Conservation (phyloP, 30 jellyfish, hydroid and myxozoan genomes). For the Phacellophora camtschatica region DNA sequence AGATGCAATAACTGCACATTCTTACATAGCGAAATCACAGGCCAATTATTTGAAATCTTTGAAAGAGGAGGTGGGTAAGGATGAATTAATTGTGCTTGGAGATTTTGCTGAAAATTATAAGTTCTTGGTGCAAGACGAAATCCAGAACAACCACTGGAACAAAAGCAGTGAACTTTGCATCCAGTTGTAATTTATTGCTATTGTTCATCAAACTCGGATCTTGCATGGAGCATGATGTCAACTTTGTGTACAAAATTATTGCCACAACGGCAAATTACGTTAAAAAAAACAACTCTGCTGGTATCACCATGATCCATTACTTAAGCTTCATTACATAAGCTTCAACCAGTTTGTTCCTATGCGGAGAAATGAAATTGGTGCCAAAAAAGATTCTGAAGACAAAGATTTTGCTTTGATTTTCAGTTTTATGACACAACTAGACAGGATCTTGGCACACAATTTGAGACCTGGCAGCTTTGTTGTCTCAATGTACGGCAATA, state of each 20-base stretch:
- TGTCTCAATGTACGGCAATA: too few species aligned
- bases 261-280: background rate
- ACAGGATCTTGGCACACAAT: too few species aligned
- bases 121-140: background rate
- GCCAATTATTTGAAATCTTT: background rate
- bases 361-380: too few species aligned
- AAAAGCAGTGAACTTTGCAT: background rate
- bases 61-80: background rate
- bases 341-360: too few species aligned
- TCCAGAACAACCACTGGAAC: too few species aligned
- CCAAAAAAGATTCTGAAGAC: too few species aligned
- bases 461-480: too few species aligned
- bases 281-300: background rate
- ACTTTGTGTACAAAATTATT: background rate
- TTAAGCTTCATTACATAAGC: too few species aligned
- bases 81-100: background rate
- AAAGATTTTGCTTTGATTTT: too few species aligned
- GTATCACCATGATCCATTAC: background rate
- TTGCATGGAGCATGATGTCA: slow-evolving; percentile 15
- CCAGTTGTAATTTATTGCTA: background rate
- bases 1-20: too few species aligned
- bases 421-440: too few species aligned
- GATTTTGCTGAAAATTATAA: background rate
- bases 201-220: background rate
- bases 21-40: too few species aligned